Conservation (phyloP, 2,888 invertebrate species). For the Ophion obscuratus region DNA sequence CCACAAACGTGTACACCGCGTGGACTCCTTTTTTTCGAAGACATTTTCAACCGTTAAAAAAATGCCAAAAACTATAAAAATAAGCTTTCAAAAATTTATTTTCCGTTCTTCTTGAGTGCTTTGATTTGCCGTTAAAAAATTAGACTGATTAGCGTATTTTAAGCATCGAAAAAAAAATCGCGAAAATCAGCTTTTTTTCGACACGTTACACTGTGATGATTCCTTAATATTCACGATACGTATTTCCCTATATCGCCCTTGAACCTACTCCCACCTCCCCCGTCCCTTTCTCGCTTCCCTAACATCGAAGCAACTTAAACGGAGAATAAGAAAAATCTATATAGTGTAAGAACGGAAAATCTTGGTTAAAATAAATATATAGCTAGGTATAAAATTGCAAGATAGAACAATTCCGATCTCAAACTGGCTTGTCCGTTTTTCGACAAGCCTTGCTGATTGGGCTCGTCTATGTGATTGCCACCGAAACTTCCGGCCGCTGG, state of each 20-base stretch:
- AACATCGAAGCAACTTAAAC: slow-evolving; percentile 32
- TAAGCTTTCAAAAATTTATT: too few species aligned
- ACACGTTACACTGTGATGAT: too few species aligned
- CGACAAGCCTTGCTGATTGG: slow-evolving; percentile 86
- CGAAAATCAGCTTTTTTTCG: too few species aligned
- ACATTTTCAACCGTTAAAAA: too few species aligned
- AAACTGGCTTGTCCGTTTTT: slow-evolving; percentile 74
- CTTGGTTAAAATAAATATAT: slow-evolving; percentile 58
- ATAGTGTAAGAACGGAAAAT: not conserved
- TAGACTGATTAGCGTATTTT: too few species aligned
- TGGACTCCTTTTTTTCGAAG: too few species aligned
- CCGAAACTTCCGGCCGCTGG: slow-evolving; percentile 85
- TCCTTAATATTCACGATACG: slow-evolving; percentile 12
- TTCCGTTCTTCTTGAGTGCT: too few species aligned
- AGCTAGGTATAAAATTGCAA: slow-evolving; percentile 56
- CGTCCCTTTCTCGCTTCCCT: not conserved
- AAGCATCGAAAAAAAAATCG: too few species aligned
- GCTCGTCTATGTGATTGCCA: slow-evolving; percentile 86
- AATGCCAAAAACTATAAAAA: not conserved
- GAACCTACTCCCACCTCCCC: not conserved
- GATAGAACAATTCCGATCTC: slow-evolving; percentile 57
- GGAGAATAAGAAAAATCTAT: not conserved
- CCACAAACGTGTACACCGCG: too few species aligned
- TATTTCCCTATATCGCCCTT: slow-evolving; percentile 37
- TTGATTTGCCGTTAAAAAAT: too few species aligned